A percentile compares a stretch with the other conserved stretches of the same genome.
phyloP scores from a whole-genome alignment of 2,113 vertebrate species.

The Nibea coibor region DNA sequence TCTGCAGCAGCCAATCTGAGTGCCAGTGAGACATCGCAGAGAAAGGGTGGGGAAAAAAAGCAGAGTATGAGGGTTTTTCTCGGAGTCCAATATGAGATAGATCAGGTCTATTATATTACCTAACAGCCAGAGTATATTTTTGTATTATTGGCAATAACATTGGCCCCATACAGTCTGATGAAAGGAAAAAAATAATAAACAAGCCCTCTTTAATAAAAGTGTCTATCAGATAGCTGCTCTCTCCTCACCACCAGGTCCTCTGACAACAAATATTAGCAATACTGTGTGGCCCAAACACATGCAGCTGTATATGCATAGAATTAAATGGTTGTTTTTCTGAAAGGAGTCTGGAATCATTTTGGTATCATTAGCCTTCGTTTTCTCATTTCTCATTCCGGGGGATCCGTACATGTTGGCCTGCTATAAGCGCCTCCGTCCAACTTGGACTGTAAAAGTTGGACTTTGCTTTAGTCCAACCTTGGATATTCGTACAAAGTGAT shows the following conservation, averaged over 20 bases:
- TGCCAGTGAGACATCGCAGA: conserved; percentile 18
- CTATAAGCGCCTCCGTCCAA: neutral
- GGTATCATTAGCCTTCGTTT: neutral
- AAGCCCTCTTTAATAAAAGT: conserved; percentile 58
- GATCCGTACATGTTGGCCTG: conserved; percentile 1
- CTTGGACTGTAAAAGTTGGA: conserved; percentile 12
- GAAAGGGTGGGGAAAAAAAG: neutral
- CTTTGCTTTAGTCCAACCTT: neutral
- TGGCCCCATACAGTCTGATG: conserved; percentile 6
- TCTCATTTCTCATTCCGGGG: neutral
- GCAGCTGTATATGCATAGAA: too few relatives aligned
- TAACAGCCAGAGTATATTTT: conserved; percentile 32
- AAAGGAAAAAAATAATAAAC: conserved; percentile 24
- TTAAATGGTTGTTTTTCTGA: too few relatives aligned
- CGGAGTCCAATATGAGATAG: conserved; percentile 42
- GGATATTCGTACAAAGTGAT: conserved; percentile 1
- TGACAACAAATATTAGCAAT: conserved; percentile 9
- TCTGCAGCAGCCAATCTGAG: conserved; percentile 22
- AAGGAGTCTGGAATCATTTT: neutral
- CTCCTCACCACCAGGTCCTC: neutral
- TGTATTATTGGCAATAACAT: conserved; percentile 65
- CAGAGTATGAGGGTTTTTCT: conserved; percentile 6
- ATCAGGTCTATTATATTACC: conserved; percentile 53
- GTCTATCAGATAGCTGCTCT: conserved; percentile 45
- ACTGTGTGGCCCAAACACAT: neutral